A percentile compares a stretch with the other conserved stretches of the same genome.
Conservation (phyloP, 2,797 vertebrate species). For the Ctenosaura bakeri region DNA sequence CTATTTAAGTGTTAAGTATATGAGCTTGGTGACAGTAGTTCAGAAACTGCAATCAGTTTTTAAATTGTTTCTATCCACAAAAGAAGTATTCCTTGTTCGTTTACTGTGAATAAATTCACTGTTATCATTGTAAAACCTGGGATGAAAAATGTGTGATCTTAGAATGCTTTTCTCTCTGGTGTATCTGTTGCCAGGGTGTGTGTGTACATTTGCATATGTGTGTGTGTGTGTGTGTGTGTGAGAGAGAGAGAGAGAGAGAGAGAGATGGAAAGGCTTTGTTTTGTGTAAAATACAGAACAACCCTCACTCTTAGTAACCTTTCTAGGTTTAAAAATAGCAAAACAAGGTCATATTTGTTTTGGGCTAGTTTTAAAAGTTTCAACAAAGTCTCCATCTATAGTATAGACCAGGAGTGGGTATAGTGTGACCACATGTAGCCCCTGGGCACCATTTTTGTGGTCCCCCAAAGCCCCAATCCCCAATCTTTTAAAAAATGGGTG, state of each 20-base stretch:
- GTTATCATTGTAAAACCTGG: conserved; percentile 63
- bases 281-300: not conserved
- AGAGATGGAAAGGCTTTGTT: not conserved
- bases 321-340: not conserved
- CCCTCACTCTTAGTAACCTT: not conserved
- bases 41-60: conserved; percentile 72
- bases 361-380: not conserved
- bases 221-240: too few relatives aligned
- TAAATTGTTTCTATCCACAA: conserved; percentile 70
- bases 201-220: too few relatives aligned
- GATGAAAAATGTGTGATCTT: conserved; percentile 52
- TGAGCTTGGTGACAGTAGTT: conserved; percentile 67
- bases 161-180: conserved; percentile 25
- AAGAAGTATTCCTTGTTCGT: conserved; percentile 68
- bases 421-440: too few relatives aligned
- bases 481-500: too few relatives aligned
- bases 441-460: too few relatives aligned
- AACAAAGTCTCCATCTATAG: not conserved
- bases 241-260: too few relatives aligned
- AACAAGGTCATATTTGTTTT: not conserved
- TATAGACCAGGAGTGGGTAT: too few relatives aligned
- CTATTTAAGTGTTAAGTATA: conserved; percentile 77
- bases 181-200: not conserved
- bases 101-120: conserved; percentile 78
- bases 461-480: too few relatives aligned